Evolutionary conservation across 2,888 invertebrate genomes (phyloP), one percentile per base, ranked within the genome.

Genomic region (Pyrochroa serraticornis): DNA sequence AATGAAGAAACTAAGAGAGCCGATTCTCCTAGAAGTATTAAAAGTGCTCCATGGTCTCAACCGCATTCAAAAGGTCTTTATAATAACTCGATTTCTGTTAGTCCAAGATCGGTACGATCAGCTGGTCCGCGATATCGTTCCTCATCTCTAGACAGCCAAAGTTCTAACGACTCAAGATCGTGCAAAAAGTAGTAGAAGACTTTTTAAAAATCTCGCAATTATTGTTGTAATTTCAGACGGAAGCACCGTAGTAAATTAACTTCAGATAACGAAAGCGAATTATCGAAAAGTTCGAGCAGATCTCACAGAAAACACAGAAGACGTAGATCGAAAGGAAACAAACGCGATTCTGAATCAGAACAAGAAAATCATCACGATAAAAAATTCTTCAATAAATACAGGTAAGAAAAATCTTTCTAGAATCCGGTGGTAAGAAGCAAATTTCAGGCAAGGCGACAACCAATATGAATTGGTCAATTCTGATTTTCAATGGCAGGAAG

Each of bases 191-290:
- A 75, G 13, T 12, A 2, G 12, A 39, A 7, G 7, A 8, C 7
- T 3, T 39, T 39, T 13, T 12, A 13, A 13, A 2, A n/a, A 8
- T 2, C 8, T 39, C 12, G 39, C 39, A 12, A 9, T 39, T 9
- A 7, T 6, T 3, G 13, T 2, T 14, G 33, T n/a, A 34, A 13
- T 60, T 62, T 47, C 53, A 83, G 83, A 71, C 81, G 83, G 71
- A 88, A 91, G 77, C 92, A 93, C 76, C 87, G 92, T 35, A 91
- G 92, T 65, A 84, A 51, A 38, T 46, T 89, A 71, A 87, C 92
- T 67, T 94, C 94, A 1, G 95, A 95, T 76, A 93, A 93, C 66
- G 94, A 95, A 79, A 94, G 94, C 71, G 94, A 95, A 79, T 80
- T 93, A 66, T 94, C 94, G 0, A 88, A 93, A 59, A 89, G 92